Evolutionary conservation across 2,888 invertebrate species (phyloP).

Genomic region (Eupeodes latifasciatus): DNA sequence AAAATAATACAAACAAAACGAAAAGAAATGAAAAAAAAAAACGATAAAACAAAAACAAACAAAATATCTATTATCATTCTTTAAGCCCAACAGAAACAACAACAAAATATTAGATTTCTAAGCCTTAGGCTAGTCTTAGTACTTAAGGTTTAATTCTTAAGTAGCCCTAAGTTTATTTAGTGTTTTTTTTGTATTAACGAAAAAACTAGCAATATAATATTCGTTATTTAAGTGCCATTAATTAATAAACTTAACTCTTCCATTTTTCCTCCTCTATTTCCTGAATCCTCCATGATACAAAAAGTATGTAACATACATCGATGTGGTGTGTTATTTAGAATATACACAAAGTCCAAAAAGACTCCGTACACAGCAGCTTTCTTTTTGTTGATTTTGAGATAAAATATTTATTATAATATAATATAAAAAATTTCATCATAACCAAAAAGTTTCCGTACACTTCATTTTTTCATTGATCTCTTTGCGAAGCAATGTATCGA

Average conservation of each 20-base stretch:
- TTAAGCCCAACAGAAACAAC: conserved; percentile 56
- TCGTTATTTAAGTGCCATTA: conserved; percentile 68
- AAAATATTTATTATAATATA: too few relatives aligned
- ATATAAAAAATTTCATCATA: too few relatives aligned
- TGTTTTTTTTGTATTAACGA: not conserved
- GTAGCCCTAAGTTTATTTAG: conserved; percentile 68
- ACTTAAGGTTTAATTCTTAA: conserved; percentile 75
- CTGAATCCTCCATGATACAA: conserved; percentile 8
- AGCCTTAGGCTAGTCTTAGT: conserved; percentile 75
- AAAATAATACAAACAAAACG: conserved; percentile 14
- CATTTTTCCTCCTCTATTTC: conserved; percentile 13
- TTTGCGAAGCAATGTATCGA: too few relatives aligned
- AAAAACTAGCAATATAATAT: conserved; percentile 54
- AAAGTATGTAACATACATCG: not conserved
- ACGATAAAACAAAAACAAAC: not conserved
- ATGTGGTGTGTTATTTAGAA: conserved; percentile 18
- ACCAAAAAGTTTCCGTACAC: too few relatives aligned
- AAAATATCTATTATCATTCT: conserved; percentile 39
- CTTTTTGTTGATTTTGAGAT: too few relatives aligned
- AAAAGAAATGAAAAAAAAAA: not conserved
- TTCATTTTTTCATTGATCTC: too few relatives aligned
- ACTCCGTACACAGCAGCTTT: too few relatives aligned
- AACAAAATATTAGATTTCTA: conserved; percentile 63
- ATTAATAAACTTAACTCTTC: conserved; percentile 19
- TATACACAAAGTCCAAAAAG: too few relatives aligned